These are phyloP conservation scores for Gymnoscopelus microlampas DNA, from an alignment of 2,797 vertebrate genomes.

Conservation along the genomic window DNA sequence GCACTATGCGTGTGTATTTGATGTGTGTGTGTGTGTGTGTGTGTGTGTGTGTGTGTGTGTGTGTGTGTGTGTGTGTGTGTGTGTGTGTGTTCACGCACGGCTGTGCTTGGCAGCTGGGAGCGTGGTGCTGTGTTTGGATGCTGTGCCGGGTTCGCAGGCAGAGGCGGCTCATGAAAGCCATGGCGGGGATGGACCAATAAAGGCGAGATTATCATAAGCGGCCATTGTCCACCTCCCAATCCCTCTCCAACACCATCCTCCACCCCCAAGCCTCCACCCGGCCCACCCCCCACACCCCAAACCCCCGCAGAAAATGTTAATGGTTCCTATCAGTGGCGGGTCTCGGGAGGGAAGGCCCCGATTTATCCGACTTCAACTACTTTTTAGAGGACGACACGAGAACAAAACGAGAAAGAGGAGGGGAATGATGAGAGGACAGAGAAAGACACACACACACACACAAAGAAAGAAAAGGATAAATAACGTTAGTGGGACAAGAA, in stretches of 20 bases:
- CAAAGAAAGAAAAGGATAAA: no score
- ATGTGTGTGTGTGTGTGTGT: no score
- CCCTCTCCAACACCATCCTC: conserved; percentile 58
- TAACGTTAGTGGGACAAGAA: no score
- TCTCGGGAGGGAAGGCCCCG: conserved; percentile 74
- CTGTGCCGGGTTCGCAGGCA: conserved; percentile 70
- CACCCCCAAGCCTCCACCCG: conserved; percentile 15
- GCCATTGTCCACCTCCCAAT: conserved; percentile 83
- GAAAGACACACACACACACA: neutral
- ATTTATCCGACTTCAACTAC: conserved; percentile 80
- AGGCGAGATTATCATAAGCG: conserved; percentile 92
- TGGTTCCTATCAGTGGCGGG: conserved; percentile 89
- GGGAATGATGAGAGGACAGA: neutral
- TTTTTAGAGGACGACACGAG: conserved; percentile 80
- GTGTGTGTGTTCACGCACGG: conserved; percentile 37
- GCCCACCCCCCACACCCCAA: conserved; percentile 14
- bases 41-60: neutral
- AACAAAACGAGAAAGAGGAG: conserved; percentile 12
- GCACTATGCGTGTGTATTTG: conserved; percentile 22
- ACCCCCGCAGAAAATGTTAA: conserved; percentile 90
- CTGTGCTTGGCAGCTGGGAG: conserved; percentile 37
- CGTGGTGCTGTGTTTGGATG: conserved; percentile 54
- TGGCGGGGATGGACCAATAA: conserved; percentile 89
- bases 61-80: conserved; percentile 1
- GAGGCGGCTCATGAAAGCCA: conserved; percentile 78